Percentiles rank a stretch among this genome's conserved stretches.
Evolutionary conservation across 2,888 invertebrate species (phyloP).

Genomic region (Rhagium mordax): DNA sequence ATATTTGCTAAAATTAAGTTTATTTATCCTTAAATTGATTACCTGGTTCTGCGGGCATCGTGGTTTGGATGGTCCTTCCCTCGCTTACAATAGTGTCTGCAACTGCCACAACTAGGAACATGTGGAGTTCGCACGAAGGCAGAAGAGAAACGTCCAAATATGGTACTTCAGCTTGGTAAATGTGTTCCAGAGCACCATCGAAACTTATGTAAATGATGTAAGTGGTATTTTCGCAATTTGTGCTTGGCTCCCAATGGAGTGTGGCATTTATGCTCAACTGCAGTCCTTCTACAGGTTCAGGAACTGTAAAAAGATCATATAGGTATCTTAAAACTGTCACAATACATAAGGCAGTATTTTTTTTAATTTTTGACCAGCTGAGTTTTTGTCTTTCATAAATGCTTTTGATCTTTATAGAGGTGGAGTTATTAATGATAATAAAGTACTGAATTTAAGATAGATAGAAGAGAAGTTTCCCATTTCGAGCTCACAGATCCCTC

Average conservation of each 20-base stretch:
- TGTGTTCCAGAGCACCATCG: background rate
- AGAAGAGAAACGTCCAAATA: background rate
- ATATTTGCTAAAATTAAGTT: too few species aligned
- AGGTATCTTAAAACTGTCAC: too few species aligned
- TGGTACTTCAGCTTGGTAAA: background rate
- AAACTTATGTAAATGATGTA: background rate
- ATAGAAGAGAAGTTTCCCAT: too few species aligned
- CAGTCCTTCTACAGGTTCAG: background rate
- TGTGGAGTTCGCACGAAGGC: background rate
- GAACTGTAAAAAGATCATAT: background rate
- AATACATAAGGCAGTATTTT: too few species aligned
- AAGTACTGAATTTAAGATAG: too few species aligned
- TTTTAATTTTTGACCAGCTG: too few species aligned
- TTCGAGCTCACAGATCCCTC: too few species aligned
- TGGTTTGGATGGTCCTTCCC: background rate
- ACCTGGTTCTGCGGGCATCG: background rate
- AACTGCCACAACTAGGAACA: background rate
- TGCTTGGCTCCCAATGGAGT: background rate
- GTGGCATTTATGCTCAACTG: background rate
- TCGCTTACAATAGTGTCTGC: background rate
- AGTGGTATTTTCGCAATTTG: background rate
- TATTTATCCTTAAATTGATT: too few species aligned
- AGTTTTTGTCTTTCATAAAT: too few species aligned
- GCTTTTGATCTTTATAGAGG: too few species aligned
- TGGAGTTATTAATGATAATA: too few species aligned